Evolutionary conservation across 2,797 vertebrate genomes (phyloP).

Genomic region (Melanotaenia pygmaea): DNA sequence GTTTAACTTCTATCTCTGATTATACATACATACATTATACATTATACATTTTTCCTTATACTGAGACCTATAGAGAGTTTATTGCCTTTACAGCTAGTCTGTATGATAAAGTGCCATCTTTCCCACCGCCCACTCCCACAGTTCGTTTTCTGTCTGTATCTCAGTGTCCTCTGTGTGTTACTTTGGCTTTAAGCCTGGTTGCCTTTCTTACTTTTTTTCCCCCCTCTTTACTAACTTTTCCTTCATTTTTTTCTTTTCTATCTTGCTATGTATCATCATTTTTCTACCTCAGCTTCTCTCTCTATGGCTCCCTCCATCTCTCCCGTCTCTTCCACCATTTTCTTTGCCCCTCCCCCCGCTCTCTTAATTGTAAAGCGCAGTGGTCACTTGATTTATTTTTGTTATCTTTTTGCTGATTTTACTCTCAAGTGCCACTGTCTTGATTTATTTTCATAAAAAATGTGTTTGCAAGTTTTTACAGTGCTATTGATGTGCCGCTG

Average conservation of each 20-base stretch:
- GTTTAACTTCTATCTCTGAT: no score
- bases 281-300: constrained; percentile 11
- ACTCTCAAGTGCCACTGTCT: neutral
- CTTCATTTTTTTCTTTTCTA: constrained; percentile 21
- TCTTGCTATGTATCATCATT: constrained; percentile 10
- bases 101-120: constrained; percentile 65
- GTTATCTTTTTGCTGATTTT: neutral
- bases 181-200: constrained; percentile 19
- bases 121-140: constrained; percentile 53
- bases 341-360: neutral
- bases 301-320: neutral
- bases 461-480: neutral
- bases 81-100: constrained; percentile 70
- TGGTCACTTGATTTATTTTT: neutral
- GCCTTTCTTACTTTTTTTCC: constrained; percentile 28
- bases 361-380: constrained; percentile 3
- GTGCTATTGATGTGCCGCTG: neutral
- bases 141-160: constrained; percentile 20
- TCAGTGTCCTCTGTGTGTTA: constrained; percentile 21
- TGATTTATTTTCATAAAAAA: neutral
- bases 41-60: constrained; percentile 39
- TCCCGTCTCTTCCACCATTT: neutral
- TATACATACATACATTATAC: no score
- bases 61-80: constrained; percentile 65
- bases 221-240: constrained; percentile 25